These are phyloP conservation scores for Tinamus guttatus DNA, from an alignment of 2,113 vertebrate species.

Conservation along the genomic window DNA sequence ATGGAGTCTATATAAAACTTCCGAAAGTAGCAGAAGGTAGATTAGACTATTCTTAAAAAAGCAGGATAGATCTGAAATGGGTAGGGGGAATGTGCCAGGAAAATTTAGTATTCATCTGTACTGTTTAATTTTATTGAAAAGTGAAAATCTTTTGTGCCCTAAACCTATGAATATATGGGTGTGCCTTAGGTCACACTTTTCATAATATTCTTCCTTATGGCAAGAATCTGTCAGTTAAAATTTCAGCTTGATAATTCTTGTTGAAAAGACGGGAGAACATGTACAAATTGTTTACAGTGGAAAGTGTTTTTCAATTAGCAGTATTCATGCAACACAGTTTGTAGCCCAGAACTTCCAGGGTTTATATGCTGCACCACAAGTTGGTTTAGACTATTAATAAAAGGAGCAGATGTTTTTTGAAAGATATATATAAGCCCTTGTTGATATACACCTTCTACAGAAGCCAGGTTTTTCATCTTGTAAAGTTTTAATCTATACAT, in stretches of 20 bases:
- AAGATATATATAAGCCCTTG: neutral
- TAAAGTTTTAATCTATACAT: neutral
- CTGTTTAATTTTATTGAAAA: neutral
- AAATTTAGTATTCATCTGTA: rapidly evolving
- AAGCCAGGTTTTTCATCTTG: neutral
- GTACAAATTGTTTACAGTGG: neutral
- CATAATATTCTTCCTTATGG: neutral
- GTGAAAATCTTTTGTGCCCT: neutral
- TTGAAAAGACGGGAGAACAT: neutral
- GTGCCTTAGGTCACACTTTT: neutral
- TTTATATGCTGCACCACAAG: neutral
- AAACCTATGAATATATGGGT: neutral
- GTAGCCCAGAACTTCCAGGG: neutral
- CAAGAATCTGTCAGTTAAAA: neutral
- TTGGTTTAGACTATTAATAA: neutral
- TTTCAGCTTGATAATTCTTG: neutral
- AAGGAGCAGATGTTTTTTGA: neutral
- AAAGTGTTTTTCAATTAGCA: neutral
- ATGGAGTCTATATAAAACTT: neutral
- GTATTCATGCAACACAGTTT: neutral
- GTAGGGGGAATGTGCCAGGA: neutral
- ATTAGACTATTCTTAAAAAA: neutral
- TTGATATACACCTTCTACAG: neutral
- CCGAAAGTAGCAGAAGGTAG: neutral
- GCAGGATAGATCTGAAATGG: neutral